phyloP scores from a whole-genome alignment of 1,140 invertebrate species.

The Aphidius gifuensis region DNA sequence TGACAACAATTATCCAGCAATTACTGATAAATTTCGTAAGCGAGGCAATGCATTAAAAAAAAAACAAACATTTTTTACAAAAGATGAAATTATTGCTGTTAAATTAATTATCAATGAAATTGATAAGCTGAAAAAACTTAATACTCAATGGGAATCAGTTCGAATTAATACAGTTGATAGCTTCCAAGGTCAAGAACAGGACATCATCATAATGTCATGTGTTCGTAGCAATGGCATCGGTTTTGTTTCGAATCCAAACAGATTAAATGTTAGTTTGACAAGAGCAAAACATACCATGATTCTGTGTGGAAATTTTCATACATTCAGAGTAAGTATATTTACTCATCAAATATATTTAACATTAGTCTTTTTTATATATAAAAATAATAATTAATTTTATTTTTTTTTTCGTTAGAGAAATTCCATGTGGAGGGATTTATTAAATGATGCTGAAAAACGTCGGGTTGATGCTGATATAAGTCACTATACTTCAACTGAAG shows the following conservation, averaged over 20 bases:
- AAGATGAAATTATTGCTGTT: neutral
- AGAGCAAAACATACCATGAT: conserved; percentile 67
- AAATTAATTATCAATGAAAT: conserved; percentile 20
- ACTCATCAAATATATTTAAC: neutral
- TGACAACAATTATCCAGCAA: neutral
- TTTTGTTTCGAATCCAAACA: conserved; percentile 68
- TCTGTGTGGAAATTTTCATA: conserved; percentile 66
- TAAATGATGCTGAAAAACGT: neutral
- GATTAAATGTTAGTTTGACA: conserved; percentile 80
- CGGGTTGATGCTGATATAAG: neutral
- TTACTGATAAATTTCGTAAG: conserved; percentile 29
- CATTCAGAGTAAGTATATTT: conserved; percentile 54
- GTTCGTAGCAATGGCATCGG: conserved; percentile 73
- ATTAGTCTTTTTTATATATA: neutral
- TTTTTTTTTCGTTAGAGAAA: neutral
- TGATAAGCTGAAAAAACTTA: conserved; percentile 16
- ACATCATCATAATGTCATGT: conserved; percentile 84
- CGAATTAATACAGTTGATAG: conserved; percentile 80
- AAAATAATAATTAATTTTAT: neutral
- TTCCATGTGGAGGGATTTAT: neutral
- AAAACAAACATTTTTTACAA: neutral
- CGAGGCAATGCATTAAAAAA: conserved; percentile 17
- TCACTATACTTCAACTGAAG: neutral
- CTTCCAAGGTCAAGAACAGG: conserved; percentile 88
- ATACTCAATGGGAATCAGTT: conserved; percentile 25